These are phyloP conservation scores for Brachyptera risi DNA, from an alignment of 2,888 invertebrate species.

Conservation along the genomic window DNA sequence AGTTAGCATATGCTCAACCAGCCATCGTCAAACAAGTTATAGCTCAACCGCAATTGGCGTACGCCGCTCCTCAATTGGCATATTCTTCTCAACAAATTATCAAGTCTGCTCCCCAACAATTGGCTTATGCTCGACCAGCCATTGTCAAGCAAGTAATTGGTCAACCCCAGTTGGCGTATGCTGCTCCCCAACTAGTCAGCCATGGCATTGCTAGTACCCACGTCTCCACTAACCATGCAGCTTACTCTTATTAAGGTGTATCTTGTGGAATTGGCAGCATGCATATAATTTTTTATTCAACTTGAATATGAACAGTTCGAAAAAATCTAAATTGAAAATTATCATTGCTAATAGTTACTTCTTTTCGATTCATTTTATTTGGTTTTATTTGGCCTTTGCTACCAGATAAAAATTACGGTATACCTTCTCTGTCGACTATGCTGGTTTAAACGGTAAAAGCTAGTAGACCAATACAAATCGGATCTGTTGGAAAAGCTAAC, in stretches of 20 bases:
- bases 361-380: too few relatives aligned
- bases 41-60: background rate
- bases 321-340: too few relatives aligned
- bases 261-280: too few relatives aligned
- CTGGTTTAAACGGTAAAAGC: too few relatives aligned
- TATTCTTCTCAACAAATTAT: background rate
- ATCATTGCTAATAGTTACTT: too few relatives aligned
- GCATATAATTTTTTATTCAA: too few relatives aligned
- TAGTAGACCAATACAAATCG: too few relatives aligned
- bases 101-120: background rate
- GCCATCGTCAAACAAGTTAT: background rate
- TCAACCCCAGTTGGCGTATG: background rate
- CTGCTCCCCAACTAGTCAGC: background rate
- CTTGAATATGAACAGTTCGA: too few relatives aligned
- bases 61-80: background rate
- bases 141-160: constrained; percentile 2
- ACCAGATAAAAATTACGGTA: too few relatives aligned
- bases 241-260: background rate
- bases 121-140: background rate
- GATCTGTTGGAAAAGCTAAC: too few relatives aligned
- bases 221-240: constrained; percentile 3
- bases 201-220: background rate
- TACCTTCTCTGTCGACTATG: too few relatives aligned
- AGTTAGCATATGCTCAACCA: background rate
- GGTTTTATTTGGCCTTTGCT: too few relatives aligned